phyloP scores from a whole-genome alignment of 1,140 invertebrate genomes.

The Samia ricini region DNA sequence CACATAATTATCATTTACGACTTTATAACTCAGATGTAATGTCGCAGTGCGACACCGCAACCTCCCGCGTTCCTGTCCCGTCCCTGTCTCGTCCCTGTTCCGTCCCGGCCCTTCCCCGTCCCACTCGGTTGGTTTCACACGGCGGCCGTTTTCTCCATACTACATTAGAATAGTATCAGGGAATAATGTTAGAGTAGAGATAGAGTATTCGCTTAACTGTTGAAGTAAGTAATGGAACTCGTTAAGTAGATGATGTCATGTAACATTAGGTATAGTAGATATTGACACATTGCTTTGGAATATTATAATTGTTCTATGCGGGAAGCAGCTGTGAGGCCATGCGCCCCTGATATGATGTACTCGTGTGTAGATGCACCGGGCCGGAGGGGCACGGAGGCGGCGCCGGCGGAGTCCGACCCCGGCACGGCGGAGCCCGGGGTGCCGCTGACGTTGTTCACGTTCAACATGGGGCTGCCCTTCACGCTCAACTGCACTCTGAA shows the following conservation, averaged over 20 bases:
- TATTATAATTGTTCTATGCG: not conserved
- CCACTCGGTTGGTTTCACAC: too few relatives aligned
- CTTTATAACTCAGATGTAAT: not conserved
- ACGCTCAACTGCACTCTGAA: slow-evolving; percentile 18
- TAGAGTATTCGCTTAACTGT: too few relatives aligned
- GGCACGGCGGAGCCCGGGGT: not conserved
- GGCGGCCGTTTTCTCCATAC: too few relatives aligned
- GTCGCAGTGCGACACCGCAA: not conserved
- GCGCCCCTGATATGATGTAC: not conserved
- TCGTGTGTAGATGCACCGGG: slow-evolving; percentile 5
- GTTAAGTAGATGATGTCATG: too few relatives aligned
- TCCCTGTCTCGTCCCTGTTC: too few relatives aligned
- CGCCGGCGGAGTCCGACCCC: not conserved
- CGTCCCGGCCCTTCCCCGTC: too few relatives aligned
- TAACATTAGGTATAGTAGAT: too few relatives aligned
- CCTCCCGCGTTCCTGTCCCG: too few relatives aligned
- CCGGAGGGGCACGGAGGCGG: not conserved
- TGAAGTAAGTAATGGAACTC: too few relatives aligned
- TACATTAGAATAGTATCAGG: too few relatives aligned
- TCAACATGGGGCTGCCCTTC: slow-evolving; percentile 13
- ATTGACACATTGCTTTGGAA: not conserved
- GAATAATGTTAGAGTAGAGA: too few relatives aligned
- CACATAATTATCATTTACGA: not conserved
- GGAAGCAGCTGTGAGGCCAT: not conserved
- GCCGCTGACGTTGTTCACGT: slow-evolving; percentile 1